Evolutionary conservation across 2,113 vertebrate species (phyloP).

Genomic region (Chaetodon trifascialis): DNA sequence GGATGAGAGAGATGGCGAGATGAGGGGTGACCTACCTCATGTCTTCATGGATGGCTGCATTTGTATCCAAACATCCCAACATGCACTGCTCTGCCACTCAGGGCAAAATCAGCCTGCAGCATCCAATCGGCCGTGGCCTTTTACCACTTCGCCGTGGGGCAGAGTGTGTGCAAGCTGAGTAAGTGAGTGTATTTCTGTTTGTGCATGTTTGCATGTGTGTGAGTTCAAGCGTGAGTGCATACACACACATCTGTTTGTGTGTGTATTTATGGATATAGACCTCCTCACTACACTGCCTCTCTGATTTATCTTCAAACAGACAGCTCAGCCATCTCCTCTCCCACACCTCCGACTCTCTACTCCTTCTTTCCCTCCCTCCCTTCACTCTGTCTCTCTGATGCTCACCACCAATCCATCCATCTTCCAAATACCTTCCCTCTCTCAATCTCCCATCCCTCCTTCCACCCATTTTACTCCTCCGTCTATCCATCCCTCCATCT

Average conservation of each 20-base stretch:
- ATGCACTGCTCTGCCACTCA: conserved; percentile 73
- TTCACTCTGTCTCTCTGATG: conserved; percentile 43
- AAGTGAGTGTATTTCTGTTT: conserved; percentile 67
- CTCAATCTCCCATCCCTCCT: conserved; percentile 33
- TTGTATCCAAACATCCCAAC: conserved; percentile 82
- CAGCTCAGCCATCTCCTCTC: conserved; percentile 72
- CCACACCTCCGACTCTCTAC: conserved; percentile 48
- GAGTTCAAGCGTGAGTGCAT: conserved; percentile 47
- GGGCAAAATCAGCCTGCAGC: conserved; percentile 74
- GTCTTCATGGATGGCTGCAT: conserved; percentile 73
- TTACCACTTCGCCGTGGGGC: conserved; percentile 78
- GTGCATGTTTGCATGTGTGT: conserved; percentile 70
- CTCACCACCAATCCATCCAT: conserved; percentile 65
- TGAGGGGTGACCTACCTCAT: conserved; percentile 76
- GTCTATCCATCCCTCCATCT: conserved; percentile 67
- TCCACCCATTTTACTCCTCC: conserved; percentile 44
- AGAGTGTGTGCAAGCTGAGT: conserved; percentile 58
- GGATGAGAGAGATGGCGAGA: conserved; percentile 42
- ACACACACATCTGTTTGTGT: conserved; percentile 60
- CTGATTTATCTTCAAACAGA: conserved; percentile 81
- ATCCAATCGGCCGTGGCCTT: conserved; percentile 82
- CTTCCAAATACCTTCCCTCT: conserved; percentile 57
- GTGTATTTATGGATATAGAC: conserved; percentile 67
- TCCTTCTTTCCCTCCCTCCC: conserved; percentile 35
- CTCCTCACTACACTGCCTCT: conserved; percentile 72